Evolutionary conservation across 2,797 vertebrate genomes (phyloP).

Genomic region (Amniataba percoides): DNA sequence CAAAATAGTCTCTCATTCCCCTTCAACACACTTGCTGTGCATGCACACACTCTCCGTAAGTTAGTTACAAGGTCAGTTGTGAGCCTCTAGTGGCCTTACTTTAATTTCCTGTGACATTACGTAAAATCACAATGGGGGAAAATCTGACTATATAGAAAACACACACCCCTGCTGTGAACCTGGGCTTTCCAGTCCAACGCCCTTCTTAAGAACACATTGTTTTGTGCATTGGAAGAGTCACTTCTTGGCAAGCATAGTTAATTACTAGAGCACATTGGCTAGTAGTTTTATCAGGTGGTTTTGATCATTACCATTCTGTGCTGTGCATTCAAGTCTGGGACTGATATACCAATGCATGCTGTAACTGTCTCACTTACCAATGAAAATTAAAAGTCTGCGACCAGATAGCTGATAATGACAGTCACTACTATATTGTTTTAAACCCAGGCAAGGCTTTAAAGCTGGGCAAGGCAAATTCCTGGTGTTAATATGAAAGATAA

Average conservation of each 20-base stretch:
- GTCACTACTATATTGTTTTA: neutral
- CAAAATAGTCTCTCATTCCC: neutral
- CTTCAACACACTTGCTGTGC: conserved; percentile 4
- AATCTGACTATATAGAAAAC: conserved; percentile 44
- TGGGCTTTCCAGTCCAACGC: conserved; percentile 48
- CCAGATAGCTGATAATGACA: neutral
- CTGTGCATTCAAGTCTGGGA: conserved; percentile 23
- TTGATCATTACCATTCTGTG: conserved; percentile 38
- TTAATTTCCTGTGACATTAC: conserved; percentile 31
- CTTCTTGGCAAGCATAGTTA: conserved; percentile 44
- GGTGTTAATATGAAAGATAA: neutral
- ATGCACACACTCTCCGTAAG: neutral
- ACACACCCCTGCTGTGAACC: conserved; percentile 25
- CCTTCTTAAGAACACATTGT: conserved; percentile 44
- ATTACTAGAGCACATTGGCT: conserved; percentile 47
- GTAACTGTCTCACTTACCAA: conserved; percentile 3
- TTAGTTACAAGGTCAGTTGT: neutral
- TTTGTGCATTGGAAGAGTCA: conserved; percentile 64
- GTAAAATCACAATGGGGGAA: conserved; percentile 41
- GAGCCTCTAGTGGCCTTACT: conserved; percentile 6
- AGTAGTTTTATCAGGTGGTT: conserved; percentile 68
- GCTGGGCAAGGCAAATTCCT: neutral
- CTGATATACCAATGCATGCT: conserved; percentile 18
- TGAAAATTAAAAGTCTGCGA: neutral
- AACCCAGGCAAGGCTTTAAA: neutral